A percentile compares a stretch with the other conserved stretches of the same genome.
These are phyloP conservation scores for Pyrocephalus nanus DNA, from an alignment of 2,797 vertebrate species.

Conservation along the genomic window DNA sequence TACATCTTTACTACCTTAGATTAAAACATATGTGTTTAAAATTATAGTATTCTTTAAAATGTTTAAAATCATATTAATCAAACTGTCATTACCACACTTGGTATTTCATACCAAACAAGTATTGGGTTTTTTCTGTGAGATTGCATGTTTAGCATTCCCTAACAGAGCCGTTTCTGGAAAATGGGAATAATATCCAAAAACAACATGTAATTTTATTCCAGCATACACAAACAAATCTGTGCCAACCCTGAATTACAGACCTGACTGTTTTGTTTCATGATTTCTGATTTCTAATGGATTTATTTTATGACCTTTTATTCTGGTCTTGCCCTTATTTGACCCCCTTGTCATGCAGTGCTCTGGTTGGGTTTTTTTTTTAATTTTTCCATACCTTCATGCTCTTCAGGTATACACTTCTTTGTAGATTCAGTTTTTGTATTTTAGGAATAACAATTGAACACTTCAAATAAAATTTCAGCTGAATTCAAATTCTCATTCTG, in stretches of 20 bases:
- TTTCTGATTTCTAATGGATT: not conserved
- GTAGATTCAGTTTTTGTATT: not conserved
- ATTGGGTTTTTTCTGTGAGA: not conserved
- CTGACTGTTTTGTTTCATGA: not conserved
- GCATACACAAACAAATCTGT: not conserved
- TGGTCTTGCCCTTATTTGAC: not conserved
- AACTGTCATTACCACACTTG: not conserved
- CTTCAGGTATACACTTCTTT: not conserved
- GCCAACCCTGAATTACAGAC: not conserved
- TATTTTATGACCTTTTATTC: not conserved
- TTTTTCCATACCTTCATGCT: not conserved
- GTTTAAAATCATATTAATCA: not conserved
- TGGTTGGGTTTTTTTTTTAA: not conserved
- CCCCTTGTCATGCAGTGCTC: rapidly evolving
- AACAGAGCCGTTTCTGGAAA: not conserved
- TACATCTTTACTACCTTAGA: not conserved
- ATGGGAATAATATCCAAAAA: not conserved
- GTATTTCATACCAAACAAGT: not conserved
- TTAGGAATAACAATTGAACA: not conserved
- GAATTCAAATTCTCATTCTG: not conserved
- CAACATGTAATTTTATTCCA: slow-evolving; percentile 19
- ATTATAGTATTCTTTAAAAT: not conserved
- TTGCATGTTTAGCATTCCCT: not conserved
- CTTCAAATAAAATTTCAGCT: not conserved
- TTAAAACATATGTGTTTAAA: not conserved